Percentiles rank a stretch among this genome's conserved stretches.
Evolutionary conservation across 2,797 vertebrate genomes (phyloP).

Genomic region (Gila robusta): DNA sequence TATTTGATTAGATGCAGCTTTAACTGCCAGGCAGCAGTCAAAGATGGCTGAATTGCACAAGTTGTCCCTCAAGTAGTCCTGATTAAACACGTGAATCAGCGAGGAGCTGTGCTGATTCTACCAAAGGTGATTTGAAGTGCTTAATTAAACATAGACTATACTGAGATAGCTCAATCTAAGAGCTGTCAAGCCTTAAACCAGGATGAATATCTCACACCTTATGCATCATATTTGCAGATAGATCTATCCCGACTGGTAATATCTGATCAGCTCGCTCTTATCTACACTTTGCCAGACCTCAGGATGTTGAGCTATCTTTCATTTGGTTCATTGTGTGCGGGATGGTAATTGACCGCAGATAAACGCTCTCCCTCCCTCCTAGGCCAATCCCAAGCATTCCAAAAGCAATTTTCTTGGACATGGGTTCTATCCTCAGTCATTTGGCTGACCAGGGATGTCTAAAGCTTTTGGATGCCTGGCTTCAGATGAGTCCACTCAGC

Average conservation of each 20-base stretch:
- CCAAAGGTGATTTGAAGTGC: conserved; percentile 53
- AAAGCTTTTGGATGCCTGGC: conserved; percentile 72
- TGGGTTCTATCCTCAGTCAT: conserved; percentile 69
- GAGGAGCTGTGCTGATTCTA: conserved; percentile 51
- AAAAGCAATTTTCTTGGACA: conserved; percentile 74
- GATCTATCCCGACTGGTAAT: conserved; percentile 68
- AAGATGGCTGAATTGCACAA: conserved; percentile 44
- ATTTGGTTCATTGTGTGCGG: conserved; percentile 78
- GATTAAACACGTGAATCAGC: conserved; percentile 42
- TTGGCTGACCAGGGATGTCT: conserved; percentile 64
- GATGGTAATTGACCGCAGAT: conserved; percentile 80
- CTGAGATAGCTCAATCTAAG: conserved; percentile 63
- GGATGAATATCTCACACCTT: conserved; percentile 69
- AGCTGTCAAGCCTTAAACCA: conserved; percentile 64
- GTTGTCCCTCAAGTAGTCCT: conserved; percentile 39
- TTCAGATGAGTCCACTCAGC: conserved; percentile 65
- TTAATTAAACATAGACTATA: conserved; percentile 73
- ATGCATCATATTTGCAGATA: conserved; percentile 76
- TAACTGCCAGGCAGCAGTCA: conserved; percentile 29
- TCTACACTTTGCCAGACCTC: conserved; percentile 73
- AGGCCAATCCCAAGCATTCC: conserved; percentile 65
- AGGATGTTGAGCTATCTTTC: conserved; percentile 78
- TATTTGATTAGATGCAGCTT: conserved; percentile 42
- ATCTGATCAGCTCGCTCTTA: conserved; percentile 68
- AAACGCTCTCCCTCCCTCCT: conserved; percentile 69